A percentile compares a stretch with the other conserved stretches of the same genome.
phyloP scores from a whole-genome alignment of 2,113 vertebrate genomes.

The Lampris megalopsis region DNA sequence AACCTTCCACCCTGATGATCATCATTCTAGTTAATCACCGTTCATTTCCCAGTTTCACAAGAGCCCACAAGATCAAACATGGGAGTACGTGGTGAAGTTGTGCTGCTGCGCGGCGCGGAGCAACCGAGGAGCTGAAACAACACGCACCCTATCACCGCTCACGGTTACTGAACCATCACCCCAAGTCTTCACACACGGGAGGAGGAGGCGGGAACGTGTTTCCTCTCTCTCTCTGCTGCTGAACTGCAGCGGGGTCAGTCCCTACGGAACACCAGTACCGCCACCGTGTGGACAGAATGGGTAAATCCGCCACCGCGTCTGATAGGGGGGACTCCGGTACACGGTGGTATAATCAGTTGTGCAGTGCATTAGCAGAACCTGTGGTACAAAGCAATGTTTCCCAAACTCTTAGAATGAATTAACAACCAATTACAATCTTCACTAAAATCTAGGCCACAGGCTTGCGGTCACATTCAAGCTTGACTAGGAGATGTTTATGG shows the following conservation, averaged over 20 bases:
- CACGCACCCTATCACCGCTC: conserved; percentile 71
- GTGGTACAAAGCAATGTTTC: conserved; percentile 49
- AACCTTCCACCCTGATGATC: conserved; percentile 70
- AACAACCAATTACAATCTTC: conserved; percentile 24
- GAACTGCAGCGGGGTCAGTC: neutral
- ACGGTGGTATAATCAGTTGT: neutral
- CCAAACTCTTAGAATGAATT: conserved; percentile 24
- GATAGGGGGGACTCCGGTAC: conserved; percentile 10
- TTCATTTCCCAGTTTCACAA: conserved; percentile 80
- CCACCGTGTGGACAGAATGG: conserved; percentile 71
- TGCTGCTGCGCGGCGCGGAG: conserved; percentile 60
- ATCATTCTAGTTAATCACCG: conserved; percentile 78
- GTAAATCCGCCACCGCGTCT: conserved; percentile 30
- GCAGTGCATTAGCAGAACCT: conserved; percentile 5
- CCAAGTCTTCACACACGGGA: conserved; percentile 65
- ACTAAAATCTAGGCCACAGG: conserved; percentile 15
- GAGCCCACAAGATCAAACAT: conserved; percentile 77
- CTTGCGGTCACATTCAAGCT: conserved; percentile 37
- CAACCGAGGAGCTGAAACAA: conserved; percentile 77
- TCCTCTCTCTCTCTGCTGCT: conserved; percentile 44
- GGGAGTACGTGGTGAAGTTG: conserved; percentile 72
- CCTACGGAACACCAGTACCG: conserved; percentile 41
- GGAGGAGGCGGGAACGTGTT: conserved; percentile 58
- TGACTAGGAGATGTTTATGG: conserved; percentile 35
- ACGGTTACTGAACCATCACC: conserved; percentile 75